Evolutionary conservation across 23 tunicate genomes (phyloP).

Genomic region (Ascidia mentula): DNA sequence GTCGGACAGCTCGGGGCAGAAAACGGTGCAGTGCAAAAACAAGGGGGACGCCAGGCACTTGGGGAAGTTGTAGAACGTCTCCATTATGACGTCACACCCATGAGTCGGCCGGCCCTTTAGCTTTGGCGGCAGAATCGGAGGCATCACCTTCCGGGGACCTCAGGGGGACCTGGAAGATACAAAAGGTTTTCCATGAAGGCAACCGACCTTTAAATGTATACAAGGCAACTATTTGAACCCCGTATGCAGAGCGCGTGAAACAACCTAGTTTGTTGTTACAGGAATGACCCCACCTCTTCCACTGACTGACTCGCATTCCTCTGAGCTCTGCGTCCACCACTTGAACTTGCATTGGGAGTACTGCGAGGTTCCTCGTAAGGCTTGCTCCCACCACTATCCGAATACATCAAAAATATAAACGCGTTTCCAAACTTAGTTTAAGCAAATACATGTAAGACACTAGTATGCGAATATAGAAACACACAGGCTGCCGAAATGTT

Average conservation of each 20-base stretch:
- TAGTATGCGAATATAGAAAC: too few species aligned
- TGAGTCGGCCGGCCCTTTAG: slow-evolving; percentile 53
- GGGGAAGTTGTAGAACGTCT: background rate
- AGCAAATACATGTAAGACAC: too few species aligned
- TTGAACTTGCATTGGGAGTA: slow-evolving; percentile 23
- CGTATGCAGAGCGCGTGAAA: too few species aligned
- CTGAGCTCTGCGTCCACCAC: slow-evolving; percentile 52
- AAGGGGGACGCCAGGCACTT: slow-evolving; percentile 9
- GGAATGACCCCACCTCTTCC: too few species aligned
- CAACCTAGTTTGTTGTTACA: too few species aligned
- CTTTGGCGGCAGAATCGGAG: slow-evolving; percentile 10
- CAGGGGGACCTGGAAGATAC: slow-evolving; percentile 2
- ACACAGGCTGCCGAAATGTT: too few species aligned
- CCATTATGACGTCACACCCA: slow-evolving; percentile 36
- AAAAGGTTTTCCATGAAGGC: too few species aligned
- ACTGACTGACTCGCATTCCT: slow-evolving; percentile 26
- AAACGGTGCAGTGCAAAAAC: background rate
- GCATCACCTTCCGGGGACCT: background rate
- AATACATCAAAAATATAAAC: background rate
- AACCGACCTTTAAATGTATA: too few species aligned
- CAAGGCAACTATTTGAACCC: too few species aligned
- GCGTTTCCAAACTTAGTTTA: background rate
- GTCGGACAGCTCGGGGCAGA: background rate
- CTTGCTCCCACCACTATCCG: background rate
- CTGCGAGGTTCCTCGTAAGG: slow-evolving; percentile 43